Evolutionary conservation across 2,113 vertebrate species (phyloP), one percentile per base, ranked within the genome.

Genomic region (Furnarius figulus): DNA sequence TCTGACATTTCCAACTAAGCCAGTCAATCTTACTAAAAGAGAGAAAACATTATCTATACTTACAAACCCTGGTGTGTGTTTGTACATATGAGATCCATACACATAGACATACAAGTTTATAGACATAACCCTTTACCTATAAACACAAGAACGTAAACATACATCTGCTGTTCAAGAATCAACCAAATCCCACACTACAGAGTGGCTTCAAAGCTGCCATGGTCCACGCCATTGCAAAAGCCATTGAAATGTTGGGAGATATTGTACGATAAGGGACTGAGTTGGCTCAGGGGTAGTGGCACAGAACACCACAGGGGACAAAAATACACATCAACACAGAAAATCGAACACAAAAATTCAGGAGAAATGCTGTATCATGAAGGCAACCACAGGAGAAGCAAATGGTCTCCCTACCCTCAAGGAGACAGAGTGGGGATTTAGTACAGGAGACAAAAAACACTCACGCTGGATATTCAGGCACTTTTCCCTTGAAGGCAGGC

Each of bases 381-480:
- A 70, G 44, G 25, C 35, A 77, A 44, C 11, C n/a, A 44, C 12
- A 52, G n/a, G 42, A 84, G 24, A 88, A 73, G 4, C 21, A 58
- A 85, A 35, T 6, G 30, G 49, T 52, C 53, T 12, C 31, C 31
- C 44, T 50, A 30, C 8, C 3, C 2, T 58, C 25, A 40, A 58
- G 23, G 22, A 63, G 58, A 27, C 13, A 49, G 27, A 59, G 30
- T 4, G 12, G n/a, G 30, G 23, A 50, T 84, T 73, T 67, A 66
- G 12, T 61, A 39, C 8, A 87, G 58, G 25, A 87, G 23, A 22
- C 15, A 4, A 10, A 53, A 72, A 30, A 39, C 30, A 98, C 99
- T 99, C 96, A 99, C 99, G 98, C 98, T 59, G 99, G 99, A 90
- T 99, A 99, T 74, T 99, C 99, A 1, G 99, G 99, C 94, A 99